phyloP scores from a whole-genome alignment of 2,888 invertebrate species.

The Xestia sexstrigata region DNA sequence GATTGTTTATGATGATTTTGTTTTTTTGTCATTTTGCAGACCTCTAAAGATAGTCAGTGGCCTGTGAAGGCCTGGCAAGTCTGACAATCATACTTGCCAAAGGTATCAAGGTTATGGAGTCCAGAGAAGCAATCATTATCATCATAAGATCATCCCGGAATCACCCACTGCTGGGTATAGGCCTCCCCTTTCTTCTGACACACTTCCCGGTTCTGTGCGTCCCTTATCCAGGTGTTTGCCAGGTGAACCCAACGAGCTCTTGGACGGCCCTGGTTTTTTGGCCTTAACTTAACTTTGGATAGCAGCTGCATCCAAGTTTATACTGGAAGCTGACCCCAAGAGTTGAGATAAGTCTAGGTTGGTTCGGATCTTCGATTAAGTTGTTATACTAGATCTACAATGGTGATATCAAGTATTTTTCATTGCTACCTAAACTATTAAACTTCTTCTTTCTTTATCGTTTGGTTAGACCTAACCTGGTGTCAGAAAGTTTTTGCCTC shows the following conservation, averaged over 20 bases:
- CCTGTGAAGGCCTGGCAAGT: too few relatives aligned
- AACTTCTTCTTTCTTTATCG: too few relatives aligned
- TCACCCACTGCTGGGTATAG: background rate
- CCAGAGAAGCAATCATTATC: background rate
- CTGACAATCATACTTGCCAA: background rate
- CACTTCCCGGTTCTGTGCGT: background rate
- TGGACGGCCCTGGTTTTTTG: background rate
- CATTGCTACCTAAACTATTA: background rate
- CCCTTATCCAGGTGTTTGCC: background rate
- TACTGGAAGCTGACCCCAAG: background rate
- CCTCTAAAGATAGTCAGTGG: background rate
- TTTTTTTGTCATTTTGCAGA: background rate
- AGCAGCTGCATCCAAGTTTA: background rate
- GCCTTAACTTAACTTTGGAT: too few relatives aligned
- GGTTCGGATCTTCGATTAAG: background rate
- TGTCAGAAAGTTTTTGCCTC: too few relatives aligned
- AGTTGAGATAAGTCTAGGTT: background rate
- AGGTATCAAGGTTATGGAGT: background rate
- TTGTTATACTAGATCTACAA: background rate
- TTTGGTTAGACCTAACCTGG: too few relatives aligned
- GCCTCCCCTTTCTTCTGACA: background rate
- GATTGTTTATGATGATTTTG: slow-evolving; percentile 6
- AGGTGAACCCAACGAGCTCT: background rate
- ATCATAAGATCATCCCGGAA: background rate
- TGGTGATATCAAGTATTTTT: background rate